These are phyloP conservation scores for Oreamnos americanus DNA, from an alignment of 2,113 vertebrate species.

Conservation along the genomic window DNA sequence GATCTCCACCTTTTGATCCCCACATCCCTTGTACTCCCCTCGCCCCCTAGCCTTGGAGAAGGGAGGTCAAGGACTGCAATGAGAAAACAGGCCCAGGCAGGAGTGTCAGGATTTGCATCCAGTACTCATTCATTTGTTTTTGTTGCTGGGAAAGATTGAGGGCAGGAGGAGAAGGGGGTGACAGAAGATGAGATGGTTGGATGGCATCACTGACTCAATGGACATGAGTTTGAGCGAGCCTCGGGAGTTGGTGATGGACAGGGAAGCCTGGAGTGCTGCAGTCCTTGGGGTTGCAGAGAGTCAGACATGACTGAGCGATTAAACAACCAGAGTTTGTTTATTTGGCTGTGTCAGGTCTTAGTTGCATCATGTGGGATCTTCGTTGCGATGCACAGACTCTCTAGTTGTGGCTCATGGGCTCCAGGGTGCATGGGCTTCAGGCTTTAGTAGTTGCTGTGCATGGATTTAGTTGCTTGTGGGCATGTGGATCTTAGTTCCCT, in stretches of 20 bases:
- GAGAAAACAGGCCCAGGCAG: background rate
- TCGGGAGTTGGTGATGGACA: background rate
- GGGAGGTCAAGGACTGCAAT: accelerated
- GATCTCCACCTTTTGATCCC: background rate
- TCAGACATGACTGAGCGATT: background rate
- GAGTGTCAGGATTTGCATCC: accelerated
- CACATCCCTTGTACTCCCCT: background rate
- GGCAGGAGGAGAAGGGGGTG: background rate
- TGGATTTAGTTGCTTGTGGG: background rate
- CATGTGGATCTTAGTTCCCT: background rate
- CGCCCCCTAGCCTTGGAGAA: background rate
- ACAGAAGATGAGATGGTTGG: background rate
- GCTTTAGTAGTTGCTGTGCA: background rate
- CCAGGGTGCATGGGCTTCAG: background rate
- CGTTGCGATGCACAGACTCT: background rate
- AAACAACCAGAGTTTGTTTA: background rate
- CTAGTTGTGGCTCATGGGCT: background rate
- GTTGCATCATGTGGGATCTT: background rate
- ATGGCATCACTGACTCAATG: background rate
- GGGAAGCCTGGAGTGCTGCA: background rate
- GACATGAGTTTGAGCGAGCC: background rate
- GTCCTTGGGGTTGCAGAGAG: background rate
- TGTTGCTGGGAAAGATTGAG: background rate
- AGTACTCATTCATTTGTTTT: background rate
- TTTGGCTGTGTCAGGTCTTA: background rate